Conservation (phyloP, 2,113 vertebrate species). For the Progne subis region DNA sequence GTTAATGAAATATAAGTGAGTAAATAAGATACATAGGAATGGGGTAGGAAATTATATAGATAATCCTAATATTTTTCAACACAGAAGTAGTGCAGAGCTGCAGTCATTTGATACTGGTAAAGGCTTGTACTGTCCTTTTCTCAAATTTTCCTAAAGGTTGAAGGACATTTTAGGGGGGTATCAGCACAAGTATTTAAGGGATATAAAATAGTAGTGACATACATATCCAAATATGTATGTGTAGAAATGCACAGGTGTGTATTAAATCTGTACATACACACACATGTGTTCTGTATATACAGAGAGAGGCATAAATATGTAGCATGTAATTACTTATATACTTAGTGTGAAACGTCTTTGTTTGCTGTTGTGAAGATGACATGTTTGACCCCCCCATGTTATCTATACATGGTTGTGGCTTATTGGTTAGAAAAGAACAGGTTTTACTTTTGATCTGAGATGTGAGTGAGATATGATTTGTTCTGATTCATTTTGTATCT, state of each 20-base stretch:
- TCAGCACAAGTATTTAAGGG: not conserved
- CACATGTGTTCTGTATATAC: rapidly evolving
- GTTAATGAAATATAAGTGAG: not conserved
- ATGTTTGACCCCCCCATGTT: not conserved
- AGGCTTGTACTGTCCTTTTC: not conserved
- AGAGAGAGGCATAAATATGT: not conserved
- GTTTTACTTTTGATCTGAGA: not conserved
- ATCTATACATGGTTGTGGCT: not conserved
- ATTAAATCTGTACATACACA: not conserved
- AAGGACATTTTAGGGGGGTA: not conserved
- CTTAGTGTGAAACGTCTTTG: not conserved
- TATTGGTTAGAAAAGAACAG: not conserved
- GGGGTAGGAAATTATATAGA: not conserved
- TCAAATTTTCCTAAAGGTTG: not conserved
- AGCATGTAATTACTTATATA: not conserved
- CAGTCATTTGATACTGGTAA: not conserved
- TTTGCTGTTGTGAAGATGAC: not conserved
- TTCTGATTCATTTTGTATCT: not conserved
- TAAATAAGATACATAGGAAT: not conserved
- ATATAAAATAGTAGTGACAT: not conserved
- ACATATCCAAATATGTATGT: not conserved
- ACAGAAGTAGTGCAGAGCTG: not conserved
- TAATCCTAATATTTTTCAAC: not conserved
- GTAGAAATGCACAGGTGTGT: not conserved
- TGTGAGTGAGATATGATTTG: not conserved